Conservation (phyloP, 2,888 invertebrate species). For the Ophion ellenae region DNA sequence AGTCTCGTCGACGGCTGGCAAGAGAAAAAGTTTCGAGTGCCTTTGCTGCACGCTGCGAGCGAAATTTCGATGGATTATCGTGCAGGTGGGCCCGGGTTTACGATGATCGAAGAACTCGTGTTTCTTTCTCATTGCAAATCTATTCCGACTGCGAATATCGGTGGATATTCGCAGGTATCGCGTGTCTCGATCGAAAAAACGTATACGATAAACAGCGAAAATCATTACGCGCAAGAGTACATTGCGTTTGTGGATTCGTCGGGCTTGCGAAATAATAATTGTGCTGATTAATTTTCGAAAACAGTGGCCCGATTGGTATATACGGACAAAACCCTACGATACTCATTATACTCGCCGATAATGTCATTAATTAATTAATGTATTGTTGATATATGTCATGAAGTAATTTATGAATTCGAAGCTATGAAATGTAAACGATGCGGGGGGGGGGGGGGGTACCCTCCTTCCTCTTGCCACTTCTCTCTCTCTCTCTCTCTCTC, state of each 20-base stretch:
- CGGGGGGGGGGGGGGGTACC: background rate
- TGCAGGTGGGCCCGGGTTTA: background rate
- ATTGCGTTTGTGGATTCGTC: conserved; percentile 49
- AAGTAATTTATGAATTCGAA: background rate
- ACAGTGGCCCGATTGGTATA: conserved; percentile 25
- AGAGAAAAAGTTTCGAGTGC: background rate
- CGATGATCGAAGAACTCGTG: background rate
- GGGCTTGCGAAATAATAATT: conserved; percentile 42
- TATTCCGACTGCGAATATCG: background rate
- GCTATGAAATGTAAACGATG: background rate
- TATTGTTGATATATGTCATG: background rate
- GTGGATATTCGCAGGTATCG: background rate
- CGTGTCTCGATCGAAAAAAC: conserved; percentile 28
- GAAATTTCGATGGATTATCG: background rate
- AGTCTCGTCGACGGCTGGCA: background rate
- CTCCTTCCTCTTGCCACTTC: background rate
- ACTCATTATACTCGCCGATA: conserved; percentile 28
- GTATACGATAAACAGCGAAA: conserved; percentile 39
- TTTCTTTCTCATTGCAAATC: background rate
- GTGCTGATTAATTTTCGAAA: conserved; percentile 50
- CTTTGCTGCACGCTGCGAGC: background rate
- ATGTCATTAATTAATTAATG: background rate
- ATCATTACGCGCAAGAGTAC: conserved; percentile 41
- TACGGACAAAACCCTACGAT: background rate
- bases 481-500: background rate